A percentile compares a stretch with the other conserved stretches of the same genome.
Conservation (phyloP, 2,888 invertebrate genomes). For the Campoplex nolae region DNA sequence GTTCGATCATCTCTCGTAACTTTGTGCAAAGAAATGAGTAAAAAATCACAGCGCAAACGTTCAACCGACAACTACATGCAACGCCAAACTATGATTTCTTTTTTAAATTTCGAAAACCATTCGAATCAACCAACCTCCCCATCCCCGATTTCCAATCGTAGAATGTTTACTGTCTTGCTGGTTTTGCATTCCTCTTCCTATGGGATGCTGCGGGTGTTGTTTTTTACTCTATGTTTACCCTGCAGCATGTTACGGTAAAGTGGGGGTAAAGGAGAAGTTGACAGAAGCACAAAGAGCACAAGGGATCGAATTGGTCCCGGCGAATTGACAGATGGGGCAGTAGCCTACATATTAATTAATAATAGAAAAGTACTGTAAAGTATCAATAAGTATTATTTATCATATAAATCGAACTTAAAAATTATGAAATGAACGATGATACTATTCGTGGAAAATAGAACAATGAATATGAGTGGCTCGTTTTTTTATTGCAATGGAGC, state of each 20-base stretch:
- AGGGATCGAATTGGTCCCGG: not conserved
- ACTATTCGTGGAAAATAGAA: not conserved
- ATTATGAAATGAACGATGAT: not conserved
- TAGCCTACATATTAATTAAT: not conserved
- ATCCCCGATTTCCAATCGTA: too few relatives aligned
- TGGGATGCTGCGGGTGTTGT: too few relatives aligned
- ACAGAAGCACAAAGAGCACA: not conserved
- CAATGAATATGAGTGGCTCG: not conserved
- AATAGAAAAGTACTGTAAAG: not conserved
- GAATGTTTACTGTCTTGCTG: too few relatives aligned
- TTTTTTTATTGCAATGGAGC: not conserved
- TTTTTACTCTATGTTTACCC: too few relatives aligned
- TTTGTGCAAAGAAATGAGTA: too few relatives aligned
- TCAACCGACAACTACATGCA: too few relatives aligned
- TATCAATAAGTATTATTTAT: not conserved
- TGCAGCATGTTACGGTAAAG: not conserved
- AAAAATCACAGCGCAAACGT: too few relatives aligned
- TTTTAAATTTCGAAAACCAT: too few relatives aligned
- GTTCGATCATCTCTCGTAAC: too few relatives aligned
- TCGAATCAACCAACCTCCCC: too few relatives aligned
- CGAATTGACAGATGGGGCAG: not conserved
- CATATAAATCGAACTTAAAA: not conserved
- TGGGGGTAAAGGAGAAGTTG: not conserved
- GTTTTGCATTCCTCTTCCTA: too few relatives aligned
- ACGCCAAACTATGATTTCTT: too few relatives aligned